phyloP scores from a whole-genome alignment of 2,113 vertebrate species.

The Eulacestoma nigropectus region DNA sequence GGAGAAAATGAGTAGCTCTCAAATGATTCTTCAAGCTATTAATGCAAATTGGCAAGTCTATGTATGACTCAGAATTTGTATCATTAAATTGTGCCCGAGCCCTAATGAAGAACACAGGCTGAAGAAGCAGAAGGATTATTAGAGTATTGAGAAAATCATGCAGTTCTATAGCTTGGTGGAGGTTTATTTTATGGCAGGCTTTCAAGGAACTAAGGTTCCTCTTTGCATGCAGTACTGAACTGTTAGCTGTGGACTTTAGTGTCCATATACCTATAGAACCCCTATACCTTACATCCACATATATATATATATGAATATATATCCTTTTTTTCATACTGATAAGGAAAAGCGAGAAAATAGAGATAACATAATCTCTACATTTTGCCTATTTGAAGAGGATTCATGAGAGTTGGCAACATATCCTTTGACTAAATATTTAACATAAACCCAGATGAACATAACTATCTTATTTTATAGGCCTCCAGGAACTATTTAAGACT shows the following conservation, averaged over 20 bases:
- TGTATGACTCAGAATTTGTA: conserved; percentile 24
- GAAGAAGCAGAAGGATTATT: not conserved
- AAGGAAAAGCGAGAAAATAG: not conserved
- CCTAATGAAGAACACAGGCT: not conserved
- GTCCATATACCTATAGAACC: not conserved
- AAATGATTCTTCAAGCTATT: conserved; percentile 45
- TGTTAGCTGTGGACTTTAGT: not conserved
- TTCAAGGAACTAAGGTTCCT: not conserved
- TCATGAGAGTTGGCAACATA: not conserved
- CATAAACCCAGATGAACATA: not conserved
- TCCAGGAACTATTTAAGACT: not conserved
- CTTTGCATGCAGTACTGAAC: not conserved
- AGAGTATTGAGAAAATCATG: not conserved
- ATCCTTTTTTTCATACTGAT: not conserved
- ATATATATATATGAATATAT: no score
- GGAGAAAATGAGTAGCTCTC: conserved; percentile 50
- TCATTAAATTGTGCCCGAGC: not conserved
- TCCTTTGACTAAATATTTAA: not conserved
- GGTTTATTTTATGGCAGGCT: not conserved
- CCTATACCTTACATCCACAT: no score
- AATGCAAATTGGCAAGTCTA: conserved; percentile 46
- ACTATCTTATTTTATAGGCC: not conserved
- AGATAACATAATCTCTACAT: not conserved
- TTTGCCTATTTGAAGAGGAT: not conserved
- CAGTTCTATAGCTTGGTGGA: not conserved